A percentile compares a stretch with the other conserved stretches of the same genome.
Evolutionary conservation across 2,113 vertebrate species (phyloP).

Genomic region (Delphinapterus leucas): DNA sequence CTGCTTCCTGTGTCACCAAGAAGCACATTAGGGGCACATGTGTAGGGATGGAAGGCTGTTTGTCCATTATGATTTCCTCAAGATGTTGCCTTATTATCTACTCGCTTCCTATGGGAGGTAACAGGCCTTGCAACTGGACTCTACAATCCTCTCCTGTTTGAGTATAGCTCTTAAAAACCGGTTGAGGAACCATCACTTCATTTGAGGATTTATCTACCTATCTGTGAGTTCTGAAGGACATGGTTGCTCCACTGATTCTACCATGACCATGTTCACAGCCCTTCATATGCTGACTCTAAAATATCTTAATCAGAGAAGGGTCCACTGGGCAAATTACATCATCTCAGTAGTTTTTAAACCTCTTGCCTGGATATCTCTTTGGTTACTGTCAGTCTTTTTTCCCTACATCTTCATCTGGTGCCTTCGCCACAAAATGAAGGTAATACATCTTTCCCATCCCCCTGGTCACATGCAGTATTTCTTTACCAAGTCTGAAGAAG

Average conservation of each 20-base stretch:
- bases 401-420: neutral
- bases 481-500: neutral
- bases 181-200: neutral
- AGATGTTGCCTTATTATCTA: neutral
- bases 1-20: neutral
- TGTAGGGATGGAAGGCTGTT: neutral
- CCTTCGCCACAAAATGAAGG: neutral
- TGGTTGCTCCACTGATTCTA: neutral
- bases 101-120: neutral
- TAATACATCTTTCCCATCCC: neutral
- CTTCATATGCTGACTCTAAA: neutral
- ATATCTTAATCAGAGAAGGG: neutral
- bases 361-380: neutral
- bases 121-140: neutral
- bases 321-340: neutral
- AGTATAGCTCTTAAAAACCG: neutral
- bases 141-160: neutral
- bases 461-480: neutral
- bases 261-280: neutral
- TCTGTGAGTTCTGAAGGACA: neutral
- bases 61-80: neutral
- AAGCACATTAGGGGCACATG: neutral
- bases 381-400: neutral
- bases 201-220: neutral
- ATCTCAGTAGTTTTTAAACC: neutral